Evolutionary conservation across 1,140 invertebrate genomes (phyloP), one percentile per base, ranked within the genome.

Genomic region (Leptestheria dahalacensis): DNA sequence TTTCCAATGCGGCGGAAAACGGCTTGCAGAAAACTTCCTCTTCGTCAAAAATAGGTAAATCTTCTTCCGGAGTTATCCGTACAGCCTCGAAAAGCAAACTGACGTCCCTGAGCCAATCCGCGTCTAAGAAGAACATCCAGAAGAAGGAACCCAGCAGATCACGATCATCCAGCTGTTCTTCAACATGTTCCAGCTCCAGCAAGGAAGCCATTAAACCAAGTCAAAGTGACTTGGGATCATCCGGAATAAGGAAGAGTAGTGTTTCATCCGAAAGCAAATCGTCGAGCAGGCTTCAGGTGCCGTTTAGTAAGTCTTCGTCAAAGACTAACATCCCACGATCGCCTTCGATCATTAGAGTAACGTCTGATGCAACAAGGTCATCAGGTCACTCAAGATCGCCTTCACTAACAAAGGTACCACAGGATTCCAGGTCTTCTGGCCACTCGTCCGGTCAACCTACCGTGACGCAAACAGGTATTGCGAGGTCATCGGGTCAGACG

Each of bases 81-180:
- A 26, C 9, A 21, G 23, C 24, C 24, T 56, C 6, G 23, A 56
- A 21, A 18, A n/a, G n/a, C n/a, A n/a, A n/a, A n/a, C n/a, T n/a
- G n/a, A n/a, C n/a, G n/a, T 28, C 41, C 11, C 28, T 59, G 24
- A 59, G 57, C 24, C 48, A 25, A 20, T 49, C 47, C 46, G 33
- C 23, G 47, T 28, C 12, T 11, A 6, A 25, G 15, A 26, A 59
- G 47, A 48, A 24, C 57, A n/a, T 25, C 11, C 47, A 20, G 33
- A n/a, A 41, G 33, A 41, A 41, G 6, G 6, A 41, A 41, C 33
- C 15, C 15, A 41, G 33, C 33, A 41, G 33, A 41, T 53, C 51
- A 4, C 11, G 53, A 33, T 55, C 53, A 29, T 55, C 53, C 53
- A 55, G 53, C n/a, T 55, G 53, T 55, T 55, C 53, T 12, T 55